phyloP scores from a whole-genome alignment of 2,888 invertebrate species.

The Willowsia nigromaculata region DNA sequence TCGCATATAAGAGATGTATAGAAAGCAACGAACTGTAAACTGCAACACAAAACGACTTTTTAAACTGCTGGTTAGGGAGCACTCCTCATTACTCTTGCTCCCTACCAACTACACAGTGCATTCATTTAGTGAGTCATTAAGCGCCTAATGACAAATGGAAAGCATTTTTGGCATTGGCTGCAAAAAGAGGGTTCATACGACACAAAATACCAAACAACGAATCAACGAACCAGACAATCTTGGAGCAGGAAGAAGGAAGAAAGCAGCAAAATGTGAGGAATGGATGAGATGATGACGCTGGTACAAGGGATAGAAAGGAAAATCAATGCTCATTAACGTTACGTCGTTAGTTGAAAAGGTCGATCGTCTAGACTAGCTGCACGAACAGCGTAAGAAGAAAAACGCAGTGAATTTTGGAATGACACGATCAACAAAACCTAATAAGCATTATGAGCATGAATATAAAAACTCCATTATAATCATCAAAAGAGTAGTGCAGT shows the following conservation, averaged over 20 bases:
- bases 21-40: conserved; percentile 35
- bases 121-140: conserved; percentile 66
- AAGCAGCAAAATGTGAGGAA: conserved; percentile 12
- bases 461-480: background rate
- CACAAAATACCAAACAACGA: conserved; percentile 23
- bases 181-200: background rate
- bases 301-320: conserved; percentile 6
- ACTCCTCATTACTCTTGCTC: conserved; percentile 36
- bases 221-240: conserved; percentile 20
- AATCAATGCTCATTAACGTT: conserved; percentile 71
- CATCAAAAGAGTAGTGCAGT: too few relatives aligned
- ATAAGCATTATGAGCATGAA: background rate
- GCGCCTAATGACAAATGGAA: conserved; percentile 60
- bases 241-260: background rate
- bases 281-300: background rate
- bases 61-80: conserved; percentile 49
- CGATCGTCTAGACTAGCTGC: background rate
- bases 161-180: conserved; percentile 38
- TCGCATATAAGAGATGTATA: background rate
- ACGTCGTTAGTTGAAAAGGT: conserved; percentile 40
- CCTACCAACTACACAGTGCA: conserved; percentile 18
- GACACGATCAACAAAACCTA: background rate
- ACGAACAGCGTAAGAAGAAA: background rate
- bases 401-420: background rate
- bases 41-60: conserved; percentile 59